phyloP scores from a whole-genome alignment of 37 sponge, comb jelly and placozoan genomes.

The Halisarca cf. caerulea region DNA sequence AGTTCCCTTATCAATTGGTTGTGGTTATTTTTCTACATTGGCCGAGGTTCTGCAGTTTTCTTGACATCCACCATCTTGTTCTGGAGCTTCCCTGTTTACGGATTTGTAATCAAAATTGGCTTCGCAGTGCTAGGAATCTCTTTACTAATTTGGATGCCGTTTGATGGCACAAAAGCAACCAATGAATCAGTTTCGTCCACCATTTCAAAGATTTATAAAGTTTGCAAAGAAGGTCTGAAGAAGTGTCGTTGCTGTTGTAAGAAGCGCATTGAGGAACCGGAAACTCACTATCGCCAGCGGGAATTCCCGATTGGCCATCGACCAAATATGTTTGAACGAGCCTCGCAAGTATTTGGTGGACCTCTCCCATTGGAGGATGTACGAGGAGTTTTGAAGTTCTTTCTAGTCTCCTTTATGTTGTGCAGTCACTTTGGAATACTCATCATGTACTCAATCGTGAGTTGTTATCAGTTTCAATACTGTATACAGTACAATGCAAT shows the following conservation, averaged over 20 bases:
- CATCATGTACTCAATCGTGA: constrained; percentile 5
- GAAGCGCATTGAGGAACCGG: no score
- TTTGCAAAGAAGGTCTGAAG: background rate
- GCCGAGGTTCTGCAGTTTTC: background rate
- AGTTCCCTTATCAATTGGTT: background rate
- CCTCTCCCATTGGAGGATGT: background rate
- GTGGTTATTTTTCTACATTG: background rate
- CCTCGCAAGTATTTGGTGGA: background rate
- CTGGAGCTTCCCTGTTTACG: background rate
- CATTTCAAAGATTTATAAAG: background rate
- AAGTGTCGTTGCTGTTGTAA: no score
- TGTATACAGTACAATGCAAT: no score
- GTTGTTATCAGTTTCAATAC: no score
- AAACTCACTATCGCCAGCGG: no score
- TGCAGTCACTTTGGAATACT: background rate
- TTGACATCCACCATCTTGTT: background rate
- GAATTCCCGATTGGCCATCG: background rate
- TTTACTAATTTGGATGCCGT: background rate
- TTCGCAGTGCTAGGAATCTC: background rate
- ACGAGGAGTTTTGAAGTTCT: background rate
- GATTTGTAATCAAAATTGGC: background rate
- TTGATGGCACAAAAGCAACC: background rate
- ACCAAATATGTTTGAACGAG: background rate
- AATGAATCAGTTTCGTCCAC: background rate
- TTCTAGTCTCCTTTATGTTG: background rate